Evolutionary conservation across 2,888 invertebrate genomes (phyloP).

Genomic region (Salticus scenicus): DNA sequence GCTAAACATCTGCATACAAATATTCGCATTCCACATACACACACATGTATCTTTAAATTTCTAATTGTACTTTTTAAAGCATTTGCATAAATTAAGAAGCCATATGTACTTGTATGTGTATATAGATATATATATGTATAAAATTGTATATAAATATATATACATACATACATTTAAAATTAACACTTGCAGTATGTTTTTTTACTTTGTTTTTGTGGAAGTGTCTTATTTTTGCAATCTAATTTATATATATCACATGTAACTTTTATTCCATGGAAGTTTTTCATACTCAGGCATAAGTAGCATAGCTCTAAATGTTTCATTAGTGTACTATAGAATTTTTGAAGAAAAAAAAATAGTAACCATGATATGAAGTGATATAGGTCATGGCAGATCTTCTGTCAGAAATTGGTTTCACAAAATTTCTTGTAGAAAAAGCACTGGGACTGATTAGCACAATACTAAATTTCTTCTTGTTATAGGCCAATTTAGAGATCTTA

Average conservation of each 20-base stretch:
- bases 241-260: constrained; percentile 35
- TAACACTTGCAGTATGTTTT: constrained; percentile 10
- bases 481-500: not conserved
- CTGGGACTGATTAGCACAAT: constrained; percentile 2
- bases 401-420: constrained; percentile 15
- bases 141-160: constrained; percentile 8
- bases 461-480: not conserved
- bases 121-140: constrained; percentile 6
- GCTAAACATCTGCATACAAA: not conserved
- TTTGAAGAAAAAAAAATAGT: constrained; percentile 61
- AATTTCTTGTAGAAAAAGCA: constrained; percentile 21
- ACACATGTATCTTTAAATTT: constrained; percentile 18
- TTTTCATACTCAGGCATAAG: constrained; percentile 68
- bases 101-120: constrained; percentile 13
- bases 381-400: constrained; percentile 16
- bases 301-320: constrained; percentile 62
- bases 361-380: constrained; percentile 49
- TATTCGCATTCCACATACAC: constrained; percentile 18
- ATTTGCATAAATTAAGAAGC: not conserved
- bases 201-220: constrained; percentile 6
- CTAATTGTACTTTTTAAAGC: not conserved
- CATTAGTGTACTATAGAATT: constrained; percentile 62
- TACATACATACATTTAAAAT: constrained; percentile 13
- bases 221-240: constrained; percentile 20
- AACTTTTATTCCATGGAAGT: constrained; percentile 35